Evolutionary conservation across 2,888 invertebrate genomes (phyloP).

Genomic region (Callinectes sapidus): DNA sequence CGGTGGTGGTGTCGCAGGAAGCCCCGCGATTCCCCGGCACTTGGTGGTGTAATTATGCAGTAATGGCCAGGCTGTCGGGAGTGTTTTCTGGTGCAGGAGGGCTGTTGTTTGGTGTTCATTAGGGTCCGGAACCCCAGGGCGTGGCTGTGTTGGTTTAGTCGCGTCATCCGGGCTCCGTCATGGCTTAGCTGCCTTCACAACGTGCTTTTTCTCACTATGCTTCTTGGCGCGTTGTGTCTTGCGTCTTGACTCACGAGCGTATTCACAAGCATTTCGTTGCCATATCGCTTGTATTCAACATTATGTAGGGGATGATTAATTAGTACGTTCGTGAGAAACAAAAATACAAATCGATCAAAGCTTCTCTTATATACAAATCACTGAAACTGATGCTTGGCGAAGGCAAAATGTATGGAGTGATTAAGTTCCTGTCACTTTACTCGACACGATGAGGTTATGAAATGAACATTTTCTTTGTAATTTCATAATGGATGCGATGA

Average conservation of each 20-base stretch:
- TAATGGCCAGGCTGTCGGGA: background rate
- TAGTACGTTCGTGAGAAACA: background rate
- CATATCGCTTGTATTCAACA: background rate
- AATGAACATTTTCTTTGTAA: background rate
- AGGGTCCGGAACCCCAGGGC: background rate
- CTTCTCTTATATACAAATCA: no score
- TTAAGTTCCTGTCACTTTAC: no score
- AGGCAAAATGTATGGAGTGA: no score
- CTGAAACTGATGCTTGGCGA: no score
- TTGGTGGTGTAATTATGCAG: background rate
- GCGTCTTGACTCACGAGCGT: no score
- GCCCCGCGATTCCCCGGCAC: background rate
- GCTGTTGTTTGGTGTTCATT: background rate
- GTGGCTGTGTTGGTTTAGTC: background rate
- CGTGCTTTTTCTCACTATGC: background rate
- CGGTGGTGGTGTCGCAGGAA: background rate
- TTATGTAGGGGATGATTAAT: no score
- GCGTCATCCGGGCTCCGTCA: background rate
- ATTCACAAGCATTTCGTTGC: no score
- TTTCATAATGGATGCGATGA: background rate
- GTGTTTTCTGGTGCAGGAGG: background rate
- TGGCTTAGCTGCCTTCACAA: background rate
- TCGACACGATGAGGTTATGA: background rate
- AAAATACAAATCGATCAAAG: no score
- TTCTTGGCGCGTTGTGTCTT: no score